Evolutionary conservation across 2,888 invertebrate species (phyloP).

Genomic region (Sarcophaga caerulescens): DNA sequence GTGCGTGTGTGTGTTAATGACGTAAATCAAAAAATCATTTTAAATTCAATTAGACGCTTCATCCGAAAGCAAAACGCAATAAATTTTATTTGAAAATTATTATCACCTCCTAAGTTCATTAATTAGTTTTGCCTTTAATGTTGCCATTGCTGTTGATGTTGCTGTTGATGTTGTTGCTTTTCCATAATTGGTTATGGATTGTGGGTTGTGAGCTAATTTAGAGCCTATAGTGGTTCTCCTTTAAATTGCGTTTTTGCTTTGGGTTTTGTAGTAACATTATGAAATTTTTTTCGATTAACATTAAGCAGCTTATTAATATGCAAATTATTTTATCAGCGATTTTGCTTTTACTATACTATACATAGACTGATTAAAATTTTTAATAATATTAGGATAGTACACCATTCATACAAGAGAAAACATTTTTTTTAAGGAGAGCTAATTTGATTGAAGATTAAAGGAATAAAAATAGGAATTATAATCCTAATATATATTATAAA

Average conservation of each 20-base stretch:
- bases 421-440: too few species aligned
- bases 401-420: too few species aligned
- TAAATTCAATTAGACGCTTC: constrained; percentile 27
- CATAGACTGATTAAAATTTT: not conserved
- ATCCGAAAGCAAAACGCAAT: not conserved
- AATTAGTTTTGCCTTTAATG: constrained; percentile 4
- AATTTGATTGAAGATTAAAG: too few species aligned
- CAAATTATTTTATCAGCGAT: constrained; percentile 11
- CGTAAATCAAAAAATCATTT: constrained; percentile 42
- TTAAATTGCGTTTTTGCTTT: not conserved
- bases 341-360: not conserved
- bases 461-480: too few species aligned
- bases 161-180: not conserved
- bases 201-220: not conserved
- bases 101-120: constrained; percentile 6
- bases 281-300: not conserved
- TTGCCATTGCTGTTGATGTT: not conserved
- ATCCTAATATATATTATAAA: too few species aligned
- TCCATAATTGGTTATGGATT: too few species aligned
- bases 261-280: not conserved
- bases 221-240: not conserved
- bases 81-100: constrained; percentile 35
- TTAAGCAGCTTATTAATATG: constrained; percentile 25
- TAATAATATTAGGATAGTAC: too few species aligned
- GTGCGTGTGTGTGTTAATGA: constrained; percentile 19